Percentiles rank a stretch among this genome's conserved stretches.
Evolutionary conservation across 2,797 vertebrate species (phyloP).

Genomic region (Sphaeramia orbicularis): DNA sequence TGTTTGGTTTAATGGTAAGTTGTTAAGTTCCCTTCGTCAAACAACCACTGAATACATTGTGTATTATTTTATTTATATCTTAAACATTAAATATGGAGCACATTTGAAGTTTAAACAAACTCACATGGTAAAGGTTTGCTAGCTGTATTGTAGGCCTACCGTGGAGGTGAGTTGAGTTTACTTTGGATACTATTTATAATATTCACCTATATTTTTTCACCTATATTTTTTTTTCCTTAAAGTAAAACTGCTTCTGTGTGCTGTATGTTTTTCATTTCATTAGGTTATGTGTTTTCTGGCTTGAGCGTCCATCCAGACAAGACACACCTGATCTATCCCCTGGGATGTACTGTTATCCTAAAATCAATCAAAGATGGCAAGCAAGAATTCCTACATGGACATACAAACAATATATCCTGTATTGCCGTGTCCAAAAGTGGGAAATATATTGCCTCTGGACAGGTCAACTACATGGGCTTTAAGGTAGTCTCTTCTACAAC

Average conservation of each 20-base stretch:
- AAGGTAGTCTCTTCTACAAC: constrained; percentile 80
- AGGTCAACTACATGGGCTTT: constrained; percentile 92
- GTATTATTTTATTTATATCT: no score
- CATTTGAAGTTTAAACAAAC: no score
- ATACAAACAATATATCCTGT: constrained; percentile 91
- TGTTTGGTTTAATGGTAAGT: constrained; percentile 93
- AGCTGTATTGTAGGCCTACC: no score
- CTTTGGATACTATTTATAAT: constrained; percentile 9
- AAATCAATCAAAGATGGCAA: constrained; percentile 84
- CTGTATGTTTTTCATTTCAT: background rate
- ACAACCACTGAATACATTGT: no score
- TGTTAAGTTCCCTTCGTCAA: background rate
- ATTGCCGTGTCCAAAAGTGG: constrained; percentile 87
- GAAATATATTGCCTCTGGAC: constrained; percentile 90
- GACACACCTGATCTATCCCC: constrained; percentile 90
- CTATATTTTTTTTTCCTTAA: no score
- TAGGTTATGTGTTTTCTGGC: constrained; percentile 88
- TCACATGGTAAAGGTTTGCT: no score
- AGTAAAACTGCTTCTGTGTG: background rate
- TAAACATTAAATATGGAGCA: no score
- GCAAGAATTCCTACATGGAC: constrained; percentile 90
- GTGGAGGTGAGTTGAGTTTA: no score
- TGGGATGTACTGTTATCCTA: constrained; percentile 90
- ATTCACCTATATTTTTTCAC: no score
- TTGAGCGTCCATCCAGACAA: constrained; percentile 89